phyloP scores from a whole-genome alignment of 2,888 invertebrate genomes.

The Leucoma salicis region DNA sequence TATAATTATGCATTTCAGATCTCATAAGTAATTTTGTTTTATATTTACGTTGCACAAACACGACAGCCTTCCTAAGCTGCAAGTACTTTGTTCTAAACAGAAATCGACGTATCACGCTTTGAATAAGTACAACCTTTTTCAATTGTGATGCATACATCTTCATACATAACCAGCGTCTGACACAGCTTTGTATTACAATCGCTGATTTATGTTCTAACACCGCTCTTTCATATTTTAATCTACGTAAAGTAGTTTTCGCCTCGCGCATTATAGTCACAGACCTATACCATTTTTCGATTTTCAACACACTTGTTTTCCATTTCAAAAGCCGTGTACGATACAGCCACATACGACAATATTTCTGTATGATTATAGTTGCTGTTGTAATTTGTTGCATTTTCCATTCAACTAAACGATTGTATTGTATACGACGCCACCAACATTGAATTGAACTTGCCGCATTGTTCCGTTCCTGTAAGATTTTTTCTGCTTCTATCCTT shows the following conservation, averaged over 20 bases:
- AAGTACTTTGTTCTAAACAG: constrained; percentile 47
- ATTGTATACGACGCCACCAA: constrained; percentile 77
- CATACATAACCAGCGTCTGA: constrained; percentile 58
- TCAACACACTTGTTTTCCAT: constrained; percentile 61
- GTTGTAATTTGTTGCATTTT: constrained; percentile 57
- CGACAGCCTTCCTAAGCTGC: constrained; percentile 43
- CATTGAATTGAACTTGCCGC: constrained; percentile 84
- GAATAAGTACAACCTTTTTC: constrained; percentile 47
- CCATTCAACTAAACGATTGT: constrained; percentile 59
- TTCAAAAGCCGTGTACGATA: constrained; percentile 47
- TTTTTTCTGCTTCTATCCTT: constrained; percentile 58
- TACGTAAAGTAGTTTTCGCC: constrained; percentile 46
- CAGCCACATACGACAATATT: constrained; percentile 66
- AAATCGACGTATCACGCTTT: constrained; percentile 53
- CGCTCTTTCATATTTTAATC: constrained; percentile 44
- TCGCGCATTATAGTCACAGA: constrained; percentile 50
- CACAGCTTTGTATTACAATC: constrained; percentile 50
- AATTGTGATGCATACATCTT: constrained; percentile 43
- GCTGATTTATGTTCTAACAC: constrained; percentile 47
- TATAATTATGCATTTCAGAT: constrained; percentile 45
- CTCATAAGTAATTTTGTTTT: constrained; percentile 62
- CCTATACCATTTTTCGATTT: constrained; percentile 78
- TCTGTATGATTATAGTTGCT: constrained; percentile 61
- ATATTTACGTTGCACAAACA: constrained; percentile 61
- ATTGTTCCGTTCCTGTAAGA: constrained; percentile 39